Evolutionary conservation across 2,113 vertebrate genomes (phyloP).

Genomic region (Puma concolor): DNA sequence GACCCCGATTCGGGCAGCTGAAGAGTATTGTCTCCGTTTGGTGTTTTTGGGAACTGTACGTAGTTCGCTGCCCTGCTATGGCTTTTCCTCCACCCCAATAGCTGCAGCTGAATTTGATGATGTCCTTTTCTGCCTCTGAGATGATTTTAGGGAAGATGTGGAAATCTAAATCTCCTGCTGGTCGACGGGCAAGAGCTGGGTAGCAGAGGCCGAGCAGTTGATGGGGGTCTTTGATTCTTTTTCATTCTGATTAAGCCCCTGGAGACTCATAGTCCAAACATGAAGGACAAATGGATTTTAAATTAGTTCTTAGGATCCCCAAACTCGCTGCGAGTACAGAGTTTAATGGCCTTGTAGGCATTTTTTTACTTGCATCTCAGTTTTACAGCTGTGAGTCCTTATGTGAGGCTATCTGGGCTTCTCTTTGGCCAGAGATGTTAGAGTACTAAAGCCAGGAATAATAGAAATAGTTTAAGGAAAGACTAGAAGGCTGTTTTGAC

Average conservation of each 20-base stretch:
- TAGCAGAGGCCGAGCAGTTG: not conserved
- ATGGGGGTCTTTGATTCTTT: conserved; percentile 55
- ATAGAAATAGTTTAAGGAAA: not conserved
- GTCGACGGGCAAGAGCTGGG: not conserved
- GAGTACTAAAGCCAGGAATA: not conserved
- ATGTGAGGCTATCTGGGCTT: not conserved
- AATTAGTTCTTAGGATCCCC: conserved; percentile 64
- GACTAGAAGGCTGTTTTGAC: not conserved
- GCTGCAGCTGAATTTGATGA: not conserved
- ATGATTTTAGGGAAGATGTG: conserved; percentile 37
- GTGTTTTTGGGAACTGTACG: not conserved
- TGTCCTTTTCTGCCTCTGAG: not conserved
- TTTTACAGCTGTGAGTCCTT: conserved; percentile 32
- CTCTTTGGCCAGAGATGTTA: not conserved
- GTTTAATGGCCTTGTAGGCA: conserved; percentile 35
- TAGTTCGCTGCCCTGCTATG: not conserved
- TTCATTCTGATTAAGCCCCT: conserved; percentile 75
- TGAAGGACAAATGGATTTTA: conserved; percentile 72
- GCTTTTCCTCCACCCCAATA: not conserved
- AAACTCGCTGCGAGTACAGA: conserved; percentile 60
- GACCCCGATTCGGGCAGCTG: not conserved
- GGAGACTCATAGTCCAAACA: conserved; percentile 63
- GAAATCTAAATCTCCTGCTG: conserved; percentile 48
- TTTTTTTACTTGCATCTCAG: conserved; percentile 55
- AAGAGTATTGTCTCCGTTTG: not conserved